Base-by-base conservation (phyloP, 2,888 invertebrate species). In the Nipponacmea schrenckii region DNA sequence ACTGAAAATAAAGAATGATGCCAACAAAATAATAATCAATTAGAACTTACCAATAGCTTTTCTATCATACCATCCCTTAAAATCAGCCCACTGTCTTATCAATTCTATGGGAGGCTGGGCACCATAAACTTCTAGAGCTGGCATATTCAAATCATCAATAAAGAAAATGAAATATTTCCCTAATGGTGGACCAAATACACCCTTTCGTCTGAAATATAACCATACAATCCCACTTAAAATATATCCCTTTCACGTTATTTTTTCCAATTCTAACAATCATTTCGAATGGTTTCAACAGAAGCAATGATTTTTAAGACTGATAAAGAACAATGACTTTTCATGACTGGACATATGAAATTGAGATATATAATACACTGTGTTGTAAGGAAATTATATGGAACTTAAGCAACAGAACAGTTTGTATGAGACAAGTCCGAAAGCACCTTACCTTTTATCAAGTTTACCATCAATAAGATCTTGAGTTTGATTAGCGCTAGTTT, bases 51-150 rank as follows among this genome's bases (percentile, higher is more conserved):
- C 94, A 77, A 94, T 93, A 74, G 92, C 92, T 77, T 90, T 92
- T 62, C 94, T 91, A 88, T 94, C 94, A 88, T 94, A 94, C 94
- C 89, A 89, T 2, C 94, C 94, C 92, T 84, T 78, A 85, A 89
- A 89, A 80, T 89, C 89, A 85, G 88, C 83, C 85, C 84, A 89
- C 79, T 90, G 89, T 68, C 89, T 77, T 71, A 89, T 81, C 20
- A 90, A 84, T 72, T 90, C 89, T 68, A 90, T 89, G 12, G 89
- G 89, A 27, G 90, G 89, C 80, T 90, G 89, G 15, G 89, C 88
- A 39, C 89, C 89, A 75, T 84, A 90, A 45, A 83, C 83, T 74
- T 90, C 89, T 45, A 89, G 80, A 0, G 89, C 89, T 1, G 89
- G 89, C 89, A 90, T 90, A 83, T 90, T 90, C 70, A 90, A 79